Conservation (phyloP, 2,888 invertebrate genomes). For the Saturnia japonica region DNA sequence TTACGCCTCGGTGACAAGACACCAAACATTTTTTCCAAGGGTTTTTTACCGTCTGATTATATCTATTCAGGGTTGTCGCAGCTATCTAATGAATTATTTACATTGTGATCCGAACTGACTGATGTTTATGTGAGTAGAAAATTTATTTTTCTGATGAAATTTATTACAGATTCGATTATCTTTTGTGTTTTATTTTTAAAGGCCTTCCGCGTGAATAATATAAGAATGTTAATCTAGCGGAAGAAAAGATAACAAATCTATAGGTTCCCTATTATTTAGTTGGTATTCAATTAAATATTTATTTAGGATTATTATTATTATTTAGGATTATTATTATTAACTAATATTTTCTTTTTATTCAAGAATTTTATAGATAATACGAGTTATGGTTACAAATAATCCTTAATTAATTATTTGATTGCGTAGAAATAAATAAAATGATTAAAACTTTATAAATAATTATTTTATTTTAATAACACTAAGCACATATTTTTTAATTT, state of each 20-base stretch:
- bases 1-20: slow-evolving; percentile 48
- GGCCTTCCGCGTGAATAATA: not conserved
- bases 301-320: no score
- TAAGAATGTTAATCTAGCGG: no score
- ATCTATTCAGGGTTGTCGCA: slow-evolving; percentile 54
- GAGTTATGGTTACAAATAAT: no score
- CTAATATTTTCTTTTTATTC: no score
- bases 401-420: not conserved
- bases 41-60: slow-evolving; percentile 33
- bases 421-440: not conserved
- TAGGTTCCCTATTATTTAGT: no score
- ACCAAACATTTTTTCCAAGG: slow-evolving; percentile 59
- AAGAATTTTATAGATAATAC: no score
- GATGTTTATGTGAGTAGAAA: slow-evolving; percentile 51
- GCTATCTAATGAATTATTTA: slow-evolving; percentile 68
- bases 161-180: slow-evolving; percentile 14
- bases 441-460: not conserved
- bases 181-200: slow-evolving; percentile 1
- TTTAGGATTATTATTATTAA: no score
- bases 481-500: not conserved
- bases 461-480: not conserved
- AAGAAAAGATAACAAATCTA: no score
- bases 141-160: slow-evolving; percentile 24
- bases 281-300: no score
- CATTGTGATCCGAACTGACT: slow-evolving; percentile 46